Percentiles rank a stretch among this genome's conserved stretches.
Evolutionary conservation across 2,888 invertebrate species (phyloP).

Genomic region (Rutpela maculata): DNA sequence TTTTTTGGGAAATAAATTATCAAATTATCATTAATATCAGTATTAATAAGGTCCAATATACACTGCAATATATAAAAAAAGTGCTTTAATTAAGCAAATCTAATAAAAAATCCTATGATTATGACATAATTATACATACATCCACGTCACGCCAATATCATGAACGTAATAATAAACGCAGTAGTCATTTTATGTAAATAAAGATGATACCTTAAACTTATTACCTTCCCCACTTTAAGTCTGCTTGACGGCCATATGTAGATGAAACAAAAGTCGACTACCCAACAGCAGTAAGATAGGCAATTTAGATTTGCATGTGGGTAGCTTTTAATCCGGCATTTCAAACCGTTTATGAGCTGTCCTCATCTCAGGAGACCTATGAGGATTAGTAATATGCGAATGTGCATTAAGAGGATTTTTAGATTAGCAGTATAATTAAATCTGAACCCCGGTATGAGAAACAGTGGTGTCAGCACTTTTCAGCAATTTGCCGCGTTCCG

Average conservation of each 20-base stretch:
- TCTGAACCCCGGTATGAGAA: constrained; percentile 53
- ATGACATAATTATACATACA: no score
- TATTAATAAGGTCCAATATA: no score
- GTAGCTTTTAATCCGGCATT: constrained; percentile 50
- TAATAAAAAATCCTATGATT: no score
- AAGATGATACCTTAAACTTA: neutral
- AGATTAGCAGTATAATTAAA: constrained; percentile 62
- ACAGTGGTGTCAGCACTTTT: constrained; percentile 52
- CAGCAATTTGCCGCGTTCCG: constrained; percentile 14
- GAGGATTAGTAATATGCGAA: constrained; percentile 57
- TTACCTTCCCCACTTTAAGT: neutral
- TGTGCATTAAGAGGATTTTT: constrained; percentile 62
- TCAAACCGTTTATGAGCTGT: constrained; percentile 53
- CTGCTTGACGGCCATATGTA: neutral
- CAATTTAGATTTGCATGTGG: constrained; percentile 48
- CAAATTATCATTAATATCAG: no score
- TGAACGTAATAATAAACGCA: no score
- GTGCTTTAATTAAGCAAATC: no score
- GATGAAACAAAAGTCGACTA: constrained; percentile 37
- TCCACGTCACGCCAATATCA: no score
- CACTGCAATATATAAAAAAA: no score
- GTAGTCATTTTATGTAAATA: constrained; percentile 3
- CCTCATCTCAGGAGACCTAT: constrained; percentile 43
- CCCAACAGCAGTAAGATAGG: constrained; percentile 48
- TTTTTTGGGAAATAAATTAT: no score